Evolutionary conservation across 2,888 invertebrate species (phyloP).

Genomic region (Scaptomyza caliginosa): DNA sequence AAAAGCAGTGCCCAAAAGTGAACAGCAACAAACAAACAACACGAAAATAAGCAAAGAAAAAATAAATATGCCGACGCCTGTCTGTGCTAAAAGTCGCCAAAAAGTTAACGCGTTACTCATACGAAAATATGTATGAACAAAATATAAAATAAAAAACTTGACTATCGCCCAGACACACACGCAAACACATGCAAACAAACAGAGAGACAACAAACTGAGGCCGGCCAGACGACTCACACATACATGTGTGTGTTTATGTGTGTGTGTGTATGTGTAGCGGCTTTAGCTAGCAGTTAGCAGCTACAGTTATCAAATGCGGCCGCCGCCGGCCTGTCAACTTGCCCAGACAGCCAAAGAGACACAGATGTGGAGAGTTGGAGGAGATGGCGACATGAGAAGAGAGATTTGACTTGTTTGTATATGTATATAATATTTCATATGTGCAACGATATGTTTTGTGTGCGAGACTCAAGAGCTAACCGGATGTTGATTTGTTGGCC

Average conservation of each 20-base stretch:
- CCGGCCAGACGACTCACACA: slow-evolving; percentile 55
- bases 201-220: slow-evolving; percentile 47
- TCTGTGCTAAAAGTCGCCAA: slow-evolving; percentile 54
- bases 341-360: slow-evolving; percentile 39
- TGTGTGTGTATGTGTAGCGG: slow-evolving; percentile 14
- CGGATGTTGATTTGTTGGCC: slow-evolving; percentile 59
- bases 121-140: neutral
- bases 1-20: slow-evolving; percentile 56
- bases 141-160: slow-evolving; percentile 43
- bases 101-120: slow-evolving; percentile 61
- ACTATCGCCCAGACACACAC: slow-evolving; percentile 50
- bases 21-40: slow-evolving; percentile 19
- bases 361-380: neutral
- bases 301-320: slow-evolving; percentile 72
- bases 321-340: slow-evolving; percentile 64
- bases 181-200: slow-evolving; percentile 8
- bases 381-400: slow-evolving; percentile 1
- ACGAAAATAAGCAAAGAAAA: slow-evolving; percentile 21
- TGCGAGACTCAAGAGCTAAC: slow-evolving; percentile 38
- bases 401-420: slow-evolving; percentile 23
- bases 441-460: slow-evolving; percentile 52
- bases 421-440: slow-evolving; percentile 52
- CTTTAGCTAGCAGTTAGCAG: slow-evolving; percentile 56
- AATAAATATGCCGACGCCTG: slow-evolving; percentile 49
- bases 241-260: slow-evolving; percentile 1